phyloP scores from a whole-genome alignment of 2,888 invertebrate genomes.

The Drosophila emarginata region DNA sequence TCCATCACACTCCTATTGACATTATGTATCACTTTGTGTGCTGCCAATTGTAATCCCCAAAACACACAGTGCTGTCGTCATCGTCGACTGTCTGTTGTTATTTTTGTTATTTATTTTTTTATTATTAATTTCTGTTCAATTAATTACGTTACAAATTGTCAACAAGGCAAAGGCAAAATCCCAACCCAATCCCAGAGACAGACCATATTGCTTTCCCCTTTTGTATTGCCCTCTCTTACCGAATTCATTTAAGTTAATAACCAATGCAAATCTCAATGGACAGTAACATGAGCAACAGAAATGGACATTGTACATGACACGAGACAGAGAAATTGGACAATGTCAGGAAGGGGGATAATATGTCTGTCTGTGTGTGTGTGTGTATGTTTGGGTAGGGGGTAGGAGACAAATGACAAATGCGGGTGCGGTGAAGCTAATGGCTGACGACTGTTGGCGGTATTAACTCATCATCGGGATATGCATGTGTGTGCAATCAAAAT shows the following conservation, averaged over 20 bases:
- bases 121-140: slow-evolving; percentile 72
- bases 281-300: slow-evolving; percentile 44
- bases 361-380: slow-evolving; percentile 27
- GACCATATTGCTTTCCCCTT: background rate
- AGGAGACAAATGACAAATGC: slow-evolving; percentile 8
- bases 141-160: slow-evolving; percentile 76
- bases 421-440: slow-evolving; percentile 44
- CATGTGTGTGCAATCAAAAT: slow-evolving; percentile 11
- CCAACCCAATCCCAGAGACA: slow-evolving; percentile 3
- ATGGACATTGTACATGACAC: slow-evolving; percentile 64
- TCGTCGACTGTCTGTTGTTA: slow-evolving; percentile 43
- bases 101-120: slow-evolving; percentile 35
- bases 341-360: slow-evolving; percentile 5
- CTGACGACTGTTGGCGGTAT: slow-evolving; percentile 65
- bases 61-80: slow-evolving; percentile 52
- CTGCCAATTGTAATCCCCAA: slow-evolving; percentile 66
- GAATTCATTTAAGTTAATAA: slow-evolving; percentile 52
- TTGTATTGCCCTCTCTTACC: slow-evolving; percentile 20
- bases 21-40: slow-evolving; percentile 64
- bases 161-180: slow-evolving; percentile 48
- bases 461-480: slow-evolving; percentile 58
- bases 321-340: slow-evolving; percentile 21
- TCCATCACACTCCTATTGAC: slow-evolving; percentile 24
- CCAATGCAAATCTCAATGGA: slow-evolving; percentile 70
- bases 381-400: slow-evolving; percentile 4